Evolutionary conservation across 35 echinoderm and acorn worm genomes (phyloP).

Genomic region (Stichopus chloronotus): DNA sequence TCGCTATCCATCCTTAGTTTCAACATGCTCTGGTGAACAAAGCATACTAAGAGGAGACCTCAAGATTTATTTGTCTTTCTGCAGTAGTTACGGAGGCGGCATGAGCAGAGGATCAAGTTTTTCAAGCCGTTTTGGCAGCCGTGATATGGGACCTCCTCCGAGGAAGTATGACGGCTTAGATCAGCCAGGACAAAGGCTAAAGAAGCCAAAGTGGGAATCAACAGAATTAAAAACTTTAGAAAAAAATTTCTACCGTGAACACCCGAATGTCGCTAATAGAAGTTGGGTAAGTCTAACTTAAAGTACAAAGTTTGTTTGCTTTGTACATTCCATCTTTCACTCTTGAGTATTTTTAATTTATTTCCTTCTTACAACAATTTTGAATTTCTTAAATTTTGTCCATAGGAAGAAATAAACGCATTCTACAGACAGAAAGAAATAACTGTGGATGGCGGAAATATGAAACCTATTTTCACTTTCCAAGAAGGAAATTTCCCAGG

Average conservation of each 20-base stretch:
- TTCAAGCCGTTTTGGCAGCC: slow-evolving; percentile 49
- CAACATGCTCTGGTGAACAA: too few species aligned
- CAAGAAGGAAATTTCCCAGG: slow-evolving; percentile 90
- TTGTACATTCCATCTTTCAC: too few species aligned
- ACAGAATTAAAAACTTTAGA: slow-evolving; percentile 36
- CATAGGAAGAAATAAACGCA: slow-evolving; percentile 73
- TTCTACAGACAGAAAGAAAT: slow-evolving; percentile 65
- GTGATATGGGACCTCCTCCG: slow-evolving; percentile 15
- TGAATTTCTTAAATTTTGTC: not conserved
- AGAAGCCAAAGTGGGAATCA: slow-evolving; percentile 62
- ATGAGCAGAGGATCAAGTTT: slow-evolving; percentile 33
- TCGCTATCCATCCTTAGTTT: too few species aligned
- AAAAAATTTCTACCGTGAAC: slow-evolving; percentile 70
- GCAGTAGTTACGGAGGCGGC: slow-evolving; percentile 20
- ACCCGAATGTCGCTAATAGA: slow-evolving; percentile 55
- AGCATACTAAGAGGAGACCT: too few species aligned
- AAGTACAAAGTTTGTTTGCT: not conserved
- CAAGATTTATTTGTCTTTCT: not conserved
- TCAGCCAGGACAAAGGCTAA: slow-evolving; percentile 53
- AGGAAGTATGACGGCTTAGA: slow-evolving; percentile 46
- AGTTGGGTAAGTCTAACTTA: slow-evolving; percentile 21
- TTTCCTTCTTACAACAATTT: too few species aligned
- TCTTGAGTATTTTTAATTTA: too few species aligned
- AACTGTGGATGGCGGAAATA: slow-evolving; percentile 67
- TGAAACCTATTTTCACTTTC: slow-evolving; percentile 73